These are phyloP conservation scores for Oryzias melastigma DNA, from an alignment of 2,113 vertebrate species.

Conservation along the genomic window DNA sequence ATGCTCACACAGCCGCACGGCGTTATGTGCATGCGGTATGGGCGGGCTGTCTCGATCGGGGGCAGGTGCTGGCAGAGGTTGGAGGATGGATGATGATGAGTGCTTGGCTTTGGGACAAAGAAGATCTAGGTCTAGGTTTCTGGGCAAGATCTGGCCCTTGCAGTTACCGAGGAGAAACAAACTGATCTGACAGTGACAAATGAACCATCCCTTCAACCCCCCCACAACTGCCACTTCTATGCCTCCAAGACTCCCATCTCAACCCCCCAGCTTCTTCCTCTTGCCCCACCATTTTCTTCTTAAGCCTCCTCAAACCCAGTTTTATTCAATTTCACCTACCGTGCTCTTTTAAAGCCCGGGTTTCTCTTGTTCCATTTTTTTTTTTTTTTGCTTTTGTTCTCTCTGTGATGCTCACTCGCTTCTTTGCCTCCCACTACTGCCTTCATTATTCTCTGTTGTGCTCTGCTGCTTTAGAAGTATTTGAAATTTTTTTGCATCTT, in stretches of 20 bases:
- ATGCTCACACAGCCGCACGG: slow-evolving; percentile 58
- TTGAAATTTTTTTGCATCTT: slow-evolving; percentile 13
- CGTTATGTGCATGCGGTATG: slow-evolving; percentile 52
- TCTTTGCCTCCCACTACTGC: slow-evolving; percentile 25
- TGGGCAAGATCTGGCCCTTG: slow-evolving; percentile 64
- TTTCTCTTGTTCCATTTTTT: slow-evolving; percentile 40
- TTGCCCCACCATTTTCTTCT: slow-evolving; percentile 44
- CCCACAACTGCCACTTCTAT: slow-evolving; percentile 65
- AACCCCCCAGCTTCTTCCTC: slow-evolving; percentile 10
- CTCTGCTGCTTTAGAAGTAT: slow-evolving; percentile 19
- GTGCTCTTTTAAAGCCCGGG: slow-evolving; percentile 31
- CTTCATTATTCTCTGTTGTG: slow-evolving; percentile 16
- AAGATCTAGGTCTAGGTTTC: slow-evolving; percentile 41
- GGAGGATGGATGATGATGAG: slow-evolving; percentile 60
- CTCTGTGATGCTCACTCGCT: slow-evolving; percentile 21
- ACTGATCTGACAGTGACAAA: slow-evolving; percentile 81
- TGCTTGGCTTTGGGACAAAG: slow-evolving; percentile 52
- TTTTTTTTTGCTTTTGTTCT: slow-evolving; percentile 40
- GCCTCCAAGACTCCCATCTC: slow-evolving; percentile 55
- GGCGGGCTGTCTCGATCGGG: slow-evolving; percentile 46
- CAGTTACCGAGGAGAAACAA: slow-evolving; percentile 77
- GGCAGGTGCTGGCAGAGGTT: slow-evolving; percentile 66
- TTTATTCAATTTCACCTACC: slow-evolving; percentile 47
- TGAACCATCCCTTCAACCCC: slow-evolving; percentile 69
- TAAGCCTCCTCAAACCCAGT: slow-evolving; percentile 42